Base-by-base conservation (phyloP, 2,888 invertebrate species). In the Acronicta leporina region DNA sequence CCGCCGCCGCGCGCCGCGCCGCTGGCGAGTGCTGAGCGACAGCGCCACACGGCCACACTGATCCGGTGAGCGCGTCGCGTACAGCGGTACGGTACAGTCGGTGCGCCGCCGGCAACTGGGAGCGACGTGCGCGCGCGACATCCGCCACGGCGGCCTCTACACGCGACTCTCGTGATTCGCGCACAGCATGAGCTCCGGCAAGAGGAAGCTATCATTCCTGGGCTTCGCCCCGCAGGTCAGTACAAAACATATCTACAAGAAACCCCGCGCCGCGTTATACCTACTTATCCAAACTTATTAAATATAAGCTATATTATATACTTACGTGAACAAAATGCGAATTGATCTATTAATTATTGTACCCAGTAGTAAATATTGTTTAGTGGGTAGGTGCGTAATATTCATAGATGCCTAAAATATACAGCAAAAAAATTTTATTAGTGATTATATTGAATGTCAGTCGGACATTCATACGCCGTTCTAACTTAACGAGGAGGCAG, bases 131-230 rank as follows among this genome's bases (percentile, higher is more conserved):
- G 62, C 62, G 47, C 50, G 43, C 48, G 20, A 35, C 57, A 35
- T 43, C 48, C 33, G 42, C 48, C 25, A 7, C 44, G 42, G 48
- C 11, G 38, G 48, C 71, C 77, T 72, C 76, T 73, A 69, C 55
- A 33, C 62, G 57, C 66, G 62, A 56, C 11, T 41, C 5, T 20
- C 65, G 46, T 67, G 53, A 66, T 49, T 59, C 60, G 38, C 56
- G 50, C 52, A 59, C 73, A 44, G 25, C 69, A 92, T 92, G 92
- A 91, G 95, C 79, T 95, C 95, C 79, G 96, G 95, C 83, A 95
- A 95, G 83, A 95, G 96, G 88, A 97, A 97, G 86, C 93, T 97
- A 57, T 96, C 96, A 51, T 97, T 97, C 88, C 95, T 97, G 68
- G 96, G 97, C 78, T 97, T 97, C 84, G 95, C 95, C 65, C 95